Conservation (phyloP, 1,140 invertebrate species). For the Leptonema lineaticorne region DNA sequence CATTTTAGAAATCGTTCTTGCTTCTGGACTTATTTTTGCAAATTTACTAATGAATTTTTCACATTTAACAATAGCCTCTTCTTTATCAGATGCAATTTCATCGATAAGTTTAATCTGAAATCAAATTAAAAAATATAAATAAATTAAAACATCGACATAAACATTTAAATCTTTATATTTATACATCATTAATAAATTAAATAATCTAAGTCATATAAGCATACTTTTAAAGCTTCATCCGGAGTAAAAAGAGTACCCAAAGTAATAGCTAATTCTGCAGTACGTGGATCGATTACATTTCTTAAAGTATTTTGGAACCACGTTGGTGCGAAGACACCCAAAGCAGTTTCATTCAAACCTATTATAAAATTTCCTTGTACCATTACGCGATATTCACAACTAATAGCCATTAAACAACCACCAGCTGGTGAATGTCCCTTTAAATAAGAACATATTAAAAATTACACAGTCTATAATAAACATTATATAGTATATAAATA, state of each 20-base stretch:
- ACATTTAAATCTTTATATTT: not conserved
- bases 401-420: slow-evolving; percentile 76
- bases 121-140: too few relatives aligned
- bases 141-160: not conserved
- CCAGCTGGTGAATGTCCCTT: slow-evolving; percentile 82
- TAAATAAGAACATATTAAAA: slow-evolving; percentile 33
- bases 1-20: slow-evolving; percentile 64
- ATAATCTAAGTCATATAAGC: too few relatives aligned
- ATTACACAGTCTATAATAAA: not conserved
- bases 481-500: not conserved
- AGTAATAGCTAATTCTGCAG: slow-evolving; percentile 74
- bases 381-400: slow-evolving; percentile 84
- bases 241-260: slow-evolving; percentile 71
- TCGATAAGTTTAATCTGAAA: slow-evolving; percentile 71
- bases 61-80: slow-evolving; percentile 66
- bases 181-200: too few relatives aligned
- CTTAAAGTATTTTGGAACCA: slow-evolving; percentile 70
- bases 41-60: slow-evolving; percentile 66
- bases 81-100: slow-evolving; percentile 68
- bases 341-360: slow-evolving; percentile 73
- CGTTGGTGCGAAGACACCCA: slow-evolving; percentile 74
- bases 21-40: slow-evolving; percentile 62
- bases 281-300: slow-evolving; percentile 60
- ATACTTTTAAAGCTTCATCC: slow-evolving; percentile 69
- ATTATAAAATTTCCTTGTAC: slow-evolving; percentile 72